phyloP scores from a whole-genome alignment of 2,113 vertebrate genomes.

The Etia nguti region DNA sequence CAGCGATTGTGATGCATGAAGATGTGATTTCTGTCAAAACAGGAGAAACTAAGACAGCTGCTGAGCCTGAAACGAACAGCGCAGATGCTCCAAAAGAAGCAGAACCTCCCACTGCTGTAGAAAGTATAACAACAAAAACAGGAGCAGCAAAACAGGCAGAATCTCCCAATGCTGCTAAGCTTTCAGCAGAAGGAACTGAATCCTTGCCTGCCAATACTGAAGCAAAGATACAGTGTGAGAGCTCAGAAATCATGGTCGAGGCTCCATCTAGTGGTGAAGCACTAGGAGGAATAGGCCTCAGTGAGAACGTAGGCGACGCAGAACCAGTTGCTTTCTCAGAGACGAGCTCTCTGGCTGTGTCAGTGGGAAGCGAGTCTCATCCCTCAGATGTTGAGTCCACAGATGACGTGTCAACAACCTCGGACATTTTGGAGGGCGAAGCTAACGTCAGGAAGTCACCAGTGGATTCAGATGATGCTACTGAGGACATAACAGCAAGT shows the following conservation, averaged over 20 bases:
- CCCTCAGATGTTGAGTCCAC: conserved; percentile 3
- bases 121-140: not conserved
- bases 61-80: not conserved
- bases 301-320: not conserved
- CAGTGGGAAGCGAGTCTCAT: not conserved
- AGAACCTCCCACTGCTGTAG: not conserved
- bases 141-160: not conserved
- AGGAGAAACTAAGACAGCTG: not conserved
- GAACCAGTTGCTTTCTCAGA: not conserved
- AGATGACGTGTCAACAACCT: not conserved
- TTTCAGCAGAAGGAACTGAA: not conserved
- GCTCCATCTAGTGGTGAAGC: conserved; percentile 33
- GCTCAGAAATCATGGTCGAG: not conserved
- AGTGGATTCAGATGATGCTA: not conserved
- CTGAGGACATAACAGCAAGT: not conserved
- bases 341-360: not conserved
- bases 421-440: not conserved
- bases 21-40: not conserved
- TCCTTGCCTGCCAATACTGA: not conserved
- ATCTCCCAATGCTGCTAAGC: not conserved
- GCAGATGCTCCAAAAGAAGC: not conserved
- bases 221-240: not conserved
- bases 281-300: not conserved
- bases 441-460: not conserved
- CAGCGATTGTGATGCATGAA: not conserved